These are phyloP conservation scores for Phymastichus coffea DNA, from an alignment of 1,140 invertebrate genomes.

Conservation along the genomic window DNA sequence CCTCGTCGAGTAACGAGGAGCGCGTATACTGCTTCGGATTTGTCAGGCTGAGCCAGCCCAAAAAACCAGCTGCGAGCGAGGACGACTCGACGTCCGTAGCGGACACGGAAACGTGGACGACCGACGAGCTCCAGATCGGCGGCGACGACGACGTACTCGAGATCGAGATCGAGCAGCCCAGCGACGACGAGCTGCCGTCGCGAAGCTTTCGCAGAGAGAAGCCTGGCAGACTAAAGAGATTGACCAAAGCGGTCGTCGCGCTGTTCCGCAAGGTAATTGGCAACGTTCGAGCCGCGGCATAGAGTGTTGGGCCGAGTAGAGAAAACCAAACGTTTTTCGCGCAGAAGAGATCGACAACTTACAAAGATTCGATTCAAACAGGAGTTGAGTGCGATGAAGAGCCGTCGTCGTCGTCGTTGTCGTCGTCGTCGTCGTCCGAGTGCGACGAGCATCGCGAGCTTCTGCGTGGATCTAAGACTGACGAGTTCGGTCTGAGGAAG, in stretches of 20 bases:
- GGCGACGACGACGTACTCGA: slow-evolving; percentile 40
- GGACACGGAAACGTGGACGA: slow-evolving; percentile 37
- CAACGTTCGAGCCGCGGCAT: slow-evolving; percentile 31
- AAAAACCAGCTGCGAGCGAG: slow-evolving; percentile 14
- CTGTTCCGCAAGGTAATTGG: slow-evolving; percentile 35
- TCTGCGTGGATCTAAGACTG: neutral
- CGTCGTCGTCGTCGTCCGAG: neutral
- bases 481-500: neutral
- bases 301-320: slow-evolving; percentile 9
- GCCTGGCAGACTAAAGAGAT: slow-evolving; percentile 27
- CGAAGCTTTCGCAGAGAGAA: slow-evolving; percentile 18
- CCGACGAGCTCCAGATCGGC: slow-evolving; percentile 37
- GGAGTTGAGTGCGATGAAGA: neutral
- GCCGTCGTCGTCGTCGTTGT: too few relatives aligned
- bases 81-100: slow-evolving; percentile 34
- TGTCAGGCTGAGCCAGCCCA: slow-evolving; percentile 31
- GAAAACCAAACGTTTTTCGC: too few relatives aligned
- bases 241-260: slow-evolving; percentile 35
- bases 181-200: slow-evolving; percentile 27
- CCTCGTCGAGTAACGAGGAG: slow-evolving; percentile 32
- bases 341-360: too few relatives aligned
- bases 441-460: neutral
- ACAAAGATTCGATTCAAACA: slow-evolving; percentile 14
- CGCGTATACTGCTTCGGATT: slow-evolving; percentile 37
- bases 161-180: slow-evolving; percentile 33